Evolutionary conservation across 2,888 invertebrate species (phyloP), one percentile per base, ranked within the genome.

Genomic region (Drosophila tripunctata): DNA sequence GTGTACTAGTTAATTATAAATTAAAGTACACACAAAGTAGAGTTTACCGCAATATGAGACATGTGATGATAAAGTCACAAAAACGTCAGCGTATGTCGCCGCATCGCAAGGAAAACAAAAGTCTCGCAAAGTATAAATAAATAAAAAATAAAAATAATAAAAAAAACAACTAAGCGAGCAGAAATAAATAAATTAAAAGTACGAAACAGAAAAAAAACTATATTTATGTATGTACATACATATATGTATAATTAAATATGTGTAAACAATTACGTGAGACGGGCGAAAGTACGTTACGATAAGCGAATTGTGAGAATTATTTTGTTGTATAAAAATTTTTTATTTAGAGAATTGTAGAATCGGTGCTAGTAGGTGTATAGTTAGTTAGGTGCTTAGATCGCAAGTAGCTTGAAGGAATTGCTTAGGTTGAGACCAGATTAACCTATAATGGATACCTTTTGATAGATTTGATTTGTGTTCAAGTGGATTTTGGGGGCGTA

Each of bases 51-150:
- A 84, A 81, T 81, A 67, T 81, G 78, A 84, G 81, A 67, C 88
- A 86, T 83, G 84, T 83, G 84, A 81, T 83, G 84, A 84, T 88
- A 87, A 88, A 88, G 84, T 84, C 84, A 87, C 85, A 87, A 78
- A 84, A 87, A 81, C 70, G 84, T 87, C 84, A 87, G 58, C 63
- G 41, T 56, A 40, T 65, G 67, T 80, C 78, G 76, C 63, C 87
- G 86, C 85, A 87, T 31, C 57, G 82, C 78, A 86, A 68, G 47
- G 83, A 86, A 88, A 87, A 83, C 86, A 87, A 87, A 85, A 82
- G 73, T 79, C 50, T 7, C 58, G 45, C 67, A 58, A 74, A 70
- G 67, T 67, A 87, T 68, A 84, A 67, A 81, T 81, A 81, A 81
- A 87, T 78, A 87, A 61, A 56, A 84, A 36, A 44, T 35, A 40